Base-by-base conservation (phyloP, 2,113 vertebrate species). In the Callospermophilus lateralis region DNA sequence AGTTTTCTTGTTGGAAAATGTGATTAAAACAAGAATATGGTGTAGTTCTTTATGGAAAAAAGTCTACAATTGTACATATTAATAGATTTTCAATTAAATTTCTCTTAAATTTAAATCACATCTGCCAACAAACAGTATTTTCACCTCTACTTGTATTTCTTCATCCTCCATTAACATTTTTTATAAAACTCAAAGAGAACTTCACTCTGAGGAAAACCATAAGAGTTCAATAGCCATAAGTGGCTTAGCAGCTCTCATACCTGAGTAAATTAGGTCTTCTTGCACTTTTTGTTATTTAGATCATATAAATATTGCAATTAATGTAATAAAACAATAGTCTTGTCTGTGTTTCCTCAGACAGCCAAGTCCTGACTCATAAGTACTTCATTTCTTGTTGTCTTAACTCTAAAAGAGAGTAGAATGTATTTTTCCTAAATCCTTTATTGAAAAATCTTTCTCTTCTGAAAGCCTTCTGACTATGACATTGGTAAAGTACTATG, bases 361-460 rank as follows among this genome's bases (percentile, higher is more conserved):
- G 76, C 92, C 98, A 89, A 96, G 93, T 68, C 61, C 93, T 51
- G 58, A 96, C 98, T 98, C 93, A 98, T 97, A 98, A 98, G 98
- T 98, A 98, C 98, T 98, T 98, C 97, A 98, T 96, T 96, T 97
- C 94, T 79, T 83, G 11, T 97, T 97, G 87, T 98, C 97, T 97
- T 98, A 97, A 96, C 58, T 97, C 94, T 92, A 97, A 95, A 98
- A 97, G 73, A 94, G 61, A 96, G 88, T 93, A 97, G 70, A 5
- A 42, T 42, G 55, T 97, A 80, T 96, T 96, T 98, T 97, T 97
- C 77, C 92, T 13, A 98, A 19, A 84, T 74, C 95, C 63, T 96
- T 97, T 96, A 92, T 90, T 96, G 96, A 79, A 81, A 98, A 97
- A 72, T 6, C 17, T 65, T 39, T 92, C 45, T 95, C 73, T 96